phyloP scores from a whole-genome alignment of 2,888 invertebrate species.

The Cinara cedri region DNA sequence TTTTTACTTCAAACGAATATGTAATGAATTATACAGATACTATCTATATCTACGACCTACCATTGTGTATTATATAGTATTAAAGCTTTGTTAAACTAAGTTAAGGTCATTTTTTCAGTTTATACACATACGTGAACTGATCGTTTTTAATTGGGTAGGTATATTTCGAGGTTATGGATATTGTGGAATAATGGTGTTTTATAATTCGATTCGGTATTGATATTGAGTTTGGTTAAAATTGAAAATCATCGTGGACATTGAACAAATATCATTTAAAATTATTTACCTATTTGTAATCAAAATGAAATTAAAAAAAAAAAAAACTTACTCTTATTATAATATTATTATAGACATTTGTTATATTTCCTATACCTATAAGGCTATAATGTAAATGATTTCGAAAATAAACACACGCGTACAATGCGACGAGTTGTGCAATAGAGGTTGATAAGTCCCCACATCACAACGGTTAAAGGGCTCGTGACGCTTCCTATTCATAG shows the following conservation, averaged over 20 bases:
- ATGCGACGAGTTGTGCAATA: slow-evolving; percentile 22
- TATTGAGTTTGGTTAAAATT: slow-evolving; percentile 9
- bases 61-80: background rate
- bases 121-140: background rate
- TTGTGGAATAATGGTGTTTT: background rate
- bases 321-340: background rate
- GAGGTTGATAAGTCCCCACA: slow-evolving; percentile 50
- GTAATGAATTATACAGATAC: background rate
- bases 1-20: background rate
- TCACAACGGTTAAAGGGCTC: slow-evolving; percentile 52
- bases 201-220: slow-evolving; percentile 37
- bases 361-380: background rate
- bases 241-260: slow-evolving; percentile 7
- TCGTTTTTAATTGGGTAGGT: slow-evolving; percentile 6
- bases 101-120: slow-evolving; percentile 30
- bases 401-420: slow-evolving; percentile 28
- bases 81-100: slow-evolving; percentile 17
- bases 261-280: background rate
- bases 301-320: background rate
- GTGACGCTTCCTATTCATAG: slow-evolving; percentile 56
- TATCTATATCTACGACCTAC: too few species aligned
- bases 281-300: background rate
- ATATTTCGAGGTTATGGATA: slow-evolving; percentile 20
- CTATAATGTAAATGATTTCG: background rate
- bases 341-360: background rate